Conservation (phyloP, 2,797 vertebrate genomes). For the Halcyon leucocephala region DNA sequence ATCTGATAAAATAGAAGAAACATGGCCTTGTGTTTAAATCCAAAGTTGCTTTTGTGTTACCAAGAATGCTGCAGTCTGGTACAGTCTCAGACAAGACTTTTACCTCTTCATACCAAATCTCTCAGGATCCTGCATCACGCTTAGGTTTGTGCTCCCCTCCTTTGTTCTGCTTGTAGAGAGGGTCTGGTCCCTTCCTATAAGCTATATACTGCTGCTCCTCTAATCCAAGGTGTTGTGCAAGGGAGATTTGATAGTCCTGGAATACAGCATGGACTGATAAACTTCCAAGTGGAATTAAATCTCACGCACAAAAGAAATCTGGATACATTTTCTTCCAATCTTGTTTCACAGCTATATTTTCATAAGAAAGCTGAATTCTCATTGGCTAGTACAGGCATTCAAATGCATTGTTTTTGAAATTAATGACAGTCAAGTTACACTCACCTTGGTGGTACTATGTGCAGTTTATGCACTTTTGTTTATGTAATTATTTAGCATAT, state of each 20-base stretch:
- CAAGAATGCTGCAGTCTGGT: neutral
- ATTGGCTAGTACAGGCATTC: neutral
- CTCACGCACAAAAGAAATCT: neutral
- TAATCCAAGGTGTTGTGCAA: neutral
- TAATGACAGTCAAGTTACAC: neutral
- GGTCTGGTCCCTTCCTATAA: neutral
- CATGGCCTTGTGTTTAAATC: neutral
- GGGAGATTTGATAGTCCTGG: neutral
- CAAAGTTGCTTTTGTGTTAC: neutral
- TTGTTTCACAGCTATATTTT: neutral
- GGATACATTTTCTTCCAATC: neutral
- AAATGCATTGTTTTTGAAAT: neutral
- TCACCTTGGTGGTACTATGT: neutral
- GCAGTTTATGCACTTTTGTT: neutral
- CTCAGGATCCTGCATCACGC: neutral
- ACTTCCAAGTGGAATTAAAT: slow-evolving; percentile 15
- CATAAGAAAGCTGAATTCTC: neutral
- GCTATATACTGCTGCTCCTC: neutral
- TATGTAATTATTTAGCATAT: neutral
- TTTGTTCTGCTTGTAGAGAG: neutral
- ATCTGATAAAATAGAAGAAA: neutral
- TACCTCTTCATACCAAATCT: neutral
- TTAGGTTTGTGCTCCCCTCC: neutral
- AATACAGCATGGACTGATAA: neutral
- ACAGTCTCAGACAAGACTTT: neutral